Base-by-base conservation (phyloP, 2,113 vertebrate species). In the Vidua macroura region DNA sequence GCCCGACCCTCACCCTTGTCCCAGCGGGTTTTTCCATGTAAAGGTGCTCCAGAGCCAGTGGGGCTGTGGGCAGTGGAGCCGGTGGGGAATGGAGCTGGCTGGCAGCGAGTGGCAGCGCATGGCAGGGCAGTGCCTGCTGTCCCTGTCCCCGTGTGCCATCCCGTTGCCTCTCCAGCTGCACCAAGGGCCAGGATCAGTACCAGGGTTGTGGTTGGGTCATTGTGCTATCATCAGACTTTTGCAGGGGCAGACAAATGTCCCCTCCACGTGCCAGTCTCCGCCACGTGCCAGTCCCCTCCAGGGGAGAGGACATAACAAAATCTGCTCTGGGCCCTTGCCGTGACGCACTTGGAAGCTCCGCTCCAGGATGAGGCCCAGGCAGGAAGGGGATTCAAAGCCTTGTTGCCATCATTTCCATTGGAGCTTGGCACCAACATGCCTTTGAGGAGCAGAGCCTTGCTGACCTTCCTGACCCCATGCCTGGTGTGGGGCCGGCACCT, bases 1-100 rank as follows among this genome's bases (percentile, higher is more conserved):
- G 49, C 41, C 49, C 2, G 1, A 37, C 31, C 22, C 10, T 33
- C 25, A 6, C 11, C 27, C 41, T 2, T 5, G 52, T 43, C 33
- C 48, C 35, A 1, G 2, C 0, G 2, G 1, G 6, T 7, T 63
- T 58, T 51, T 30, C 46, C 0, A 0, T 4, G 31, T 51, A 3
- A 49, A 43, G 74, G 27, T 70, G 43, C 19, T 78, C 31, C 33
- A 2, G 60, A 41, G 43, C n/a, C 28, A 0, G 37, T 5, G 22
- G 52, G 46, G 49, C 52, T 72, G 44, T 9, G 10, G 59, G 56
- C 46, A 44, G 16, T 43, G n/a, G 41, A 60, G 30, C 20, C 3
- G 1, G 8, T 13, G 23, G 35, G 43, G 31, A 85, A 31, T 31
- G 37, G 72, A 73, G 21, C 23, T 1, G 8, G 10, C 31, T 9